Conservation (phyloP, 2,888 invertebrate species). For the Chironomus tentans region DNA sequence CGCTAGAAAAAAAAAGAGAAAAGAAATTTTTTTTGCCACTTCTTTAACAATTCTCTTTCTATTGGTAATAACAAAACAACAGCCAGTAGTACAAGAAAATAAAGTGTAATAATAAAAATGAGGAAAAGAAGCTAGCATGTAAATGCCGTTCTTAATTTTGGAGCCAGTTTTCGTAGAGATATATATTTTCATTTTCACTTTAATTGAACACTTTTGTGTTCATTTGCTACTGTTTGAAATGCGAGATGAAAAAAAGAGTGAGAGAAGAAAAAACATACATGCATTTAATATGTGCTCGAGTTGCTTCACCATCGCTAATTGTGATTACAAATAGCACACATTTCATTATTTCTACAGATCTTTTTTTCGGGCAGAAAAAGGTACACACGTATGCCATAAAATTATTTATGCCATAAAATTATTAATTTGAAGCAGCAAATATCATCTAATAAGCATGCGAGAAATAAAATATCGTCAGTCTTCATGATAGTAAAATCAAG, state of each 20-base stretch:
- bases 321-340: not conserved
- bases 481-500: too few species aligned
- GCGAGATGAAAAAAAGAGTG: not conserved
- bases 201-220: constrained; percentile 12
- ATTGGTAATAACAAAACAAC: not conserved
- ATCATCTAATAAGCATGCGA: not conserved
- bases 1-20: too few species aligned
- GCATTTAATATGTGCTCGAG: not conserved
- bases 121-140: not conserved
- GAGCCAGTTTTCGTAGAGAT: constrained; percentile 3
- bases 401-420: not conserved
- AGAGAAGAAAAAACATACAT: not conserved
- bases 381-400: not conserved
- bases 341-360: not conserved
- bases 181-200: constrained; percentile 18
- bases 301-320: not conserved
- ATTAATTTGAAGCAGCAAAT: not conserved
- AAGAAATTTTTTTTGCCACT: not conserved
- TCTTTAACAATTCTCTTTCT: not conserved
- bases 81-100: not conserved
- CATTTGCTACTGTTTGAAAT: not conserved
- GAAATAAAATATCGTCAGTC: not conserved
- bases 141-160: constrained; percentile 5
- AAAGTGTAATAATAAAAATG: constrained; percentile 3
- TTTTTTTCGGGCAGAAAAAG: not conserved